A percentile compares a stretch with the other conserved stretches of the same genome.
Evolutionary conservation across 2,888 invertebrate genomes (phyloP).

Genomic region (Toxonevra muliebris): DNA sequence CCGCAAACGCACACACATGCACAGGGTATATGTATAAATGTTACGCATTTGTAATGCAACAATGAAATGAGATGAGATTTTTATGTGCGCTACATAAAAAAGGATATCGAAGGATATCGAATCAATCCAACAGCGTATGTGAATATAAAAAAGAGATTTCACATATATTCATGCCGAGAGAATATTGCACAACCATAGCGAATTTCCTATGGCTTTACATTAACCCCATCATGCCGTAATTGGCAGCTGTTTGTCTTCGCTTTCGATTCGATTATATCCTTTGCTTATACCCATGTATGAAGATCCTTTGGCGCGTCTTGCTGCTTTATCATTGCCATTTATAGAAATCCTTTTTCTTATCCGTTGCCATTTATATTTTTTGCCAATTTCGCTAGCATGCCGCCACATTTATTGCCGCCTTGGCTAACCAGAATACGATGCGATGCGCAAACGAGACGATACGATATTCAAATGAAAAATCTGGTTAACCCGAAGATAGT

Average conservation of each 20-base stretch:
- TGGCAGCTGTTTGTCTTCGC: constrained; percentile 43
- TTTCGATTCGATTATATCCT: no score
- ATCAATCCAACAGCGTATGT: no score
- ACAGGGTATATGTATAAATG: not conserved
- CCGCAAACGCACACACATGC: not conserved
- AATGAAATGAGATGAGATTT: constrained; percentile 24
- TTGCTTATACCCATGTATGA: not conserved
- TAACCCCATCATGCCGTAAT: constrained; percentile 35
- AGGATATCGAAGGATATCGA: constrained; percentile 10
- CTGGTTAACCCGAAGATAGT: constrained; percentile 36
- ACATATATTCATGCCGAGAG: no score
- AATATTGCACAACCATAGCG: constrained; percentile 29
- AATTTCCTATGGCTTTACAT: constrained; percentile 20
- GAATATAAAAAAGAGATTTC: no score
- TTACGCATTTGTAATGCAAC: not conserved
- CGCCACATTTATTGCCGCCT: constrained; percentile 32
- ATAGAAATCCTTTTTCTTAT: constrained; percentile 9
- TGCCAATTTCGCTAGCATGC: constrained; percentile 22
- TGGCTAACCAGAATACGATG: constrained; percentile 23
- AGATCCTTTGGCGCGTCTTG: not conserved
- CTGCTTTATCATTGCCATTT: constrained; percentile 30
- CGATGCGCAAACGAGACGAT: not conserved
- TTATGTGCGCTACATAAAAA: constrained; percentile 27
- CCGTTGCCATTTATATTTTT: constrained; percentile 17
- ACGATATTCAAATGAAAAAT: constrained; percentile 33